Base-by-base conservation (phyloP, 92 coral and sea anemone genomes). In the Chrysogorgia sp. region DNA sequence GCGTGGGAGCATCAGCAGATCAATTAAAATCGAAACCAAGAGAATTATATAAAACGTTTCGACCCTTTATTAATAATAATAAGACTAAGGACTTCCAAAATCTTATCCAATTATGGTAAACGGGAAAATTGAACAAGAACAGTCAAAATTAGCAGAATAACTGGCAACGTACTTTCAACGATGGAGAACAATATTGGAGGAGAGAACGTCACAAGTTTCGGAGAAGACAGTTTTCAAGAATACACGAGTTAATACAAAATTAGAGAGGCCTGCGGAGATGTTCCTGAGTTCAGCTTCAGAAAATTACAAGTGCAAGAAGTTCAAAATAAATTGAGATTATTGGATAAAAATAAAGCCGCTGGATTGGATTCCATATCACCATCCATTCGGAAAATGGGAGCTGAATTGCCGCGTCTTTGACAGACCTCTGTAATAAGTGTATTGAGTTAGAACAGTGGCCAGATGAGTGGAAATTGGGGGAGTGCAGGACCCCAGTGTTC, bases 401-500 rank as follows among this genome's bases (percentile, higher is more conserved):
- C 76, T 53, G 60, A 47, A 45, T 70, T 23, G 76, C 76, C 30
- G 8, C 33, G 60, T 70, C 76, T 45, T 53, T 70, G 60, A 35
- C 59, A 70, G 43, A 70, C 76, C 37, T 70, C 6, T 70, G 25
- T 53, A 70, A 70, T 47, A 70, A 70, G 57, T 45, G 76, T 70
- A 70, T 47, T 53, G 76, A 47, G 34, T 25, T 53, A n/a, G 60
- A 53, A 47, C 59, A 69, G 58, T 69, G 76, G 76, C 58, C 76
- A 23, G 34, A n/a, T 34, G 58, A 70, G 50, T 70, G 76, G 76
- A 70, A 70, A 53, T 40, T 23, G 60, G 76, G 76, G 3, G 22
- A 70, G 32, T 68, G 77, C n/a, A n/a, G n/a, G 74, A 31, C 67
- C 64, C 83, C 83, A 79, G 79, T 81, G 58, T 81, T 71, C 74